Evolutionary conservation across 1,140 invertebrate species (phyloP).

Genomic region (Idris sp.): DNA sequence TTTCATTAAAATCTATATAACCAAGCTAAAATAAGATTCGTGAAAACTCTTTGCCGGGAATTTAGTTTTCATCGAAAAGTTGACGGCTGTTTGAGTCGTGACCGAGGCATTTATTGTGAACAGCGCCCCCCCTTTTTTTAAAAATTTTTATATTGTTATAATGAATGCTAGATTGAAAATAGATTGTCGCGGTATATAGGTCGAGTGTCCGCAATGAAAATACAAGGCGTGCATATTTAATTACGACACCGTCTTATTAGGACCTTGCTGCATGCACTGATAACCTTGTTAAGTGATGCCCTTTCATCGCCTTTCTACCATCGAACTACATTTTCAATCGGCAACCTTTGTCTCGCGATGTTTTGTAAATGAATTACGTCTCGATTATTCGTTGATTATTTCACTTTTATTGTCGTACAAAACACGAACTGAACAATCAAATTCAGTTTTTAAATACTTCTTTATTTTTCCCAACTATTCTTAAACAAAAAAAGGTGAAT

Average conservation of each 20-base stretch:
- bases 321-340: slow-evolving; percentile 56
- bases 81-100: slow-evolving; percentile 31
- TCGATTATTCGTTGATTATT: slow-evolving; percentile 5
- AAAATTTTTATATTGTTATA: slow-evolving; percentile 47
- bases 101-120: slow-evolving; percentile 31
- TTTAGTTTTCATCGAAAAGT: slow-evolving; percentile 14
- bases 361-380: slow-evolving; percentile 13
- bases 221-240: slow-evolving; percentile 52
- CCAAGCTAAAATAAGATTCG: not conserved
- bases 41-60: not conserved
- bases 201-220: slow-evolving; percentile 47
- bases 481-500: too few species aligned
- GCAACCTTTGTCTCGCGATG: slow-evolving; percentile 24
- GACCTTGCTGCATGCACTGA: slow-evolving; percentile 51
- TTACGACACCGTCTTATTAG: slow-evolving; percentile 54
- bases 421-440: too few species aligned
- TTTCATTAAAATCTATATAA: slow-evolving; percentile 14
- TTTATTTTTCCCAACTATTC: too few species aligned
- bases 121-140: too few species aligned
- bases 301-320: slow-evolving; percentile 55
- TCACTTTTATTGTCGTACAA: too few species aligned
- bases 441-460: too few species aligned
- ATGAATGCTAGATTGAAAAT: slow-evolving; percentile 56
- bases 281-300: slow-evolving; percentile 56
- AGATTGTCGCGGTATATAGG: slow-evolving; percentile 49